phyloP scores from a whole-genome alignment of 30 jellyfish, hydroid and myxozoan genomes.

The Hydra vulgaris region DNA sequence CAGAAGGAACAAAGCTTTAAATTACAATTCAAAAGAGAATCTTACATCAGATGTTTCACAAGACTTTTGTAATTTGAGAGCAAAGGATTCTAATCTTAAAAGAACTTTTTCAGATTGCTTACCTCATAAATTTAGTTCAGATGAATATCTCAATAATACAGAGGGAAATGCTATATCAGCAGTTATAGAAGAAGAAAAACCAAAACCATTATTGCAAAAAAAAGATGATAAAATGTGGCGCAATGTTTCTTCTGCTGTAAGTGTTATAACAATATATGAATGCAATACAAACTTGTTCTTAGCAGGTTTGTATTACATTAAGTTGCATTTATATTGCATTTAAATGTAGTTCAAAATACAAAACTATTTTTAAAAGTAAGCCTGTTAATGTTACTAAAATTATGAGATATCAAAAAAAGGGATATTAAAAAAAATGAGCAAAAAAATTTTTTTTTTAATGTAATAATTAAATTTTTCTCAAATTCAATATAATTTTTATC shows the following conservation, averaged over 20 bases:
- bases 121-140: background rate
- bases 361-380: no score
- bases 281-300: background rate
- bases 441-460: no score
- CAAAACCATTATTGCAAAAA: background rate
- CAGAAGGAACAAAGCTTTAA: slow-evolving; percentile 7
- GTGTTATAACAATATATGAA: background rate
- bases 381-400: no score
- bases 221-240: background rate
- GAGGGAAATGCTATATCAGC: background rate
- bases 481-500: no score
- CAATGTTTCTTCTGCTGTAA: background rate
- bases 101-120: slow-evolving; percentile 6
- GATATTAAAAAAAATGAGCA: no score
- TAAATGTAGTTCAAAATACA: no score
- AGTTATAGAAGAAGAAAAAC: background rate
- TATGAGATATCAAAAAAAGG: no score
- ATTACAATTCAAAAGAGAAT: background rate
- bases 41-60: background rate
- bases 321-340: no score
- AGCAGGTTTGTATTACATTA: no score
- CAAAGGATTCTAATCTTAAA: background rate
- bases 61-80: background rate
- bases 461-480: no score
- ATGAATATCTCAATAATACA: background rate